Evolutionary conservation across 2,888 invertebrate species (phyloP).

Genomic region (Abrostola tripartita): DNA sequence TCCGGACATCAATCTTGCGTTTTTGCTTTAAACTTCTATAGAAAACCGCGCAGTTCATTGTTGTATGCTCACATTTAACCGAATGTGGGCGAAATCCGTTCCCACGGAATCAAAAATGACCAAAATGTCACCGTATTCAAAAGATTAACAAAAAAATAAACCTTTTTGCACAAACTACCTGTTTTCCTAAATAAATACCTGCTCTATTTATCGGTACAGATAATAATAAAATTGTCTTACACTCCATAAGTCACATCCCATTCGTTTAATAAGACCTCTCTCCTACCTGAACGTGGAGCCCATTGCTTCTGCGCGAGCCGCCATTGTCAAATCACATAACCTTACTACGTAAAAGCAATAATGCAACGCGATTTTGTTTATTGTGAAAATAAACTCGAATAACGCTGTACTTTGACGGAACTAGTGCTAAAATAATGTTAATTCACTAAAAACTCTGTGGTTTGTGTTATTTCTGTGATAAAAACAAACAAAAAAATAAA

Average conservation of each 20-base stretch:
- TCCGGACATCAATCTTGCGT: slow-evolving; percentile 32
- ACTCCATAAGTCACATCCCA: slow-evolving; percentile 64
- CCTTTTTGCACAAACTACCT: slow-evolving; percentile 48
- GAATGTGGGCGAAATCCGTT: slow-evolving; percentile 33
- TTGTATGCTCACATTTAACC: slow-evolving; percentile 11
- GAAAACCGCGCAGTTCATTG: not conserved
- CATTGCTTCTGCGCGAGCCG: slow-evolving; percentile 79
- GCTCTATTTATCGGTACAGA: slow-evolving; percentile 20
- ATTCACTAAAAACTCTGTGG: slow-evolving; percentile 7
- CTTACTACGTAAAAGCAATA: slow-evolving; percentile 69
- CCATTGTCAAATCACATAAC: slow-evolving; percentile 81
- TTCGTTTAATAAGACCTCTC: slow-evolving; percentile 56
- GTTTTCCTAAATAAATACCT: slow-evolving; percentile 24
- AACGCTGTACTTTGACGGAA: slow-evolving; percentile 17
- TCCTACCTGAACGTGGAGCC: slow-evolving; percentile 62
- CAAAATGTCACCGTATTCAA: slow-evolving; percentile 16
- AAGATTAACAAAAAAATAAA: slow-evolving; percentile 27
- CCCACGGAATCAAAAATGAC: slow-evolving; percentile 43
- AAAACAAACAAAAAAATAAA: slow-evolving; percentile 37
- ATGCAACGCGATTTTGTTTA: slow-evolving; percentile 62
- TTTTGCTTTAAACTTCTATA: slow-evolving; percentile 9
- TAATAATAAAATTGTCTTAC: slow-evolving; percentile 34
- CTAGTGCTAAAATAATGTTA: slow-evolving; percentile 5
- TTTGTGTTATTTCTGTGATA: slow-evolving; percentile 32
- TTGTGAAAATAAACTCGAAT: slow-evolving; percentile 31